These are phyloP conservation scores for Schlechtendalia chinensis DNA, from an alignment of 1,140 invertebrate genomes.

Conservation along the genomic window DNA sequence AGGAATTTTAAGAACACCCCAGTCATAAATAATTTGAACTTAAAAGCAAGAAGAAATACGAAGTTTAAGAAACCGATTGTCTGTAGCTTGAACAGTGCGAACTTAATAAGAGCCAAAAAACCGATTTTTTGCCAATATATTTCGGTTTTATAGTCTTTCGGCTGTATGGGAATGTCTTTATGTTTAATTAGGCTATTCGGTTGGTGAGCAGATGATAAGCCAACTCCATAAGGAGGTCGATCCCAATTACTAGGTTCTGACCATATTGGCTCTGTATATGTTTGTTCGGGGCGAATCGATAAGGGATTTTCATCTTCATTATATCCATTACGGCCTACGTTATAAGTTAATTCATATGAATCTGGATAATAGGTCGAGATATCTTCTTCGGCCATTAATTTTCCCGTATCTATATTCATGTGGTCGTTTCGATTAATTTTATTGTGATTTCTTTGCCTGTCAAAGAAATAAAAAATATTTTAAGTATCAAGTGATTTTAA, in stretches of 20 bases:
- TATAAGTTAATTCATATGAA: background rate
- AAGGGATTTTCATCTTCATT: background rate
- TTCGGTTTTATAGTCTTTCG: background rate
- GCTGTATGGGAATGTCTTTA: background rate
- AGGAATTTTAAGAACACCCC: background rate
- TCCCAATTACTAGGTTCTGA: background rate
- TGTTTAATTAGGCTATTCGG: background rate
- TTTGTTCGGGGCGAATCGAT: background rate
- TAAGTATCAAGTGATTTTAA: too few relatives aligned
- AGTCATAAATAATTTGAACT: conserved; percentile 28
- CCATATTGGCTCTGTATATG: background rate
- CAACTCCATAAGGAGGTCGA: background rate
- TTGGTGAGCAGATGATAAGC: background rate
- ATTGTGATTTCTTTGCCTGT: background rate
- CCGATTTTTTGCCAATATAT: conserved; percentile 29
- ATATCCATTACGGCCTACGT: background rate
- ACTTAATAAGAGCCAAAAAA: conserved; percentile 43
- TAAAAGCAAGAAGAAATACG: conserved; percentile 35
- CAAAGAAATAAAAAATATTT: background rate
- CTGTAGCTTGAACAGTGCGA: conserved; percentile 37
- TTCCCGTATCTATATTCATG: background rate
- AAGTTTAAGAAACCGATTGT: conserved; percentile 45
- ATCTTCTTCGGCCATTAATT: background rate
- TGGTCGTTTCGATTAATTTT: background rate
- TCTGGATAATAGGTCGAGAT: background rate